Percentiles rank a stretch among this genome's conserved stretches.
Conservation (phyloP, 2,797 vertebrate genomes). For the Falco cherrug region DNA sequence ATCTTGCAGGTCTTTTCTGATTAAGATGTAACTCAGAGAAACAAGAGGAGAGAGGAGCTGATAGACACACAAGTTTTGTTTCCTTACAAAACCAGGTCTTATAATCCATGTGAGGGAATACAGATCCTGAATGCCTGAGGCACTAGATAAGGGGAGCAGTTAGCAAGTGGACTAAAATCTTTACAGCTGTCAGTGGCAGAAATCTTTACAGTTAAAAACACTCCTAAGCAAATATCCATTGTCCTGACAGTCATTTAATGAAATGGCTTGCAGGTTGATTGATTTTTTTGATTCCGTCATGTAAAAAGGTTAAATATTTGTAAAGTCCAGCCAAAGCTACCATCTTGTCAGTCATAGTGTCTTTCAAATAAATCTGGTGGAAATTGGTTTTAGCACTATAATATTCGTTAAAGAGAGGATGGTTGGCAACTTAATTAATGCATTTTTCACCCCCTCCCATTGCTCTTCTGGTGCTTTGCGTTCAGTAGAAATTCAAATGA, state of each 20-base stretch:
- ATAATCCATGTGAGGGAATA: not conserved
- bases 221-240: not conserved
- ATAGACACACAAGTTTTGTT: not conserved
- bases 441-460: not conserved
- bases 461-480: not conserved
- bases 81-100: not conserved
- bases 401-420: not conserved
- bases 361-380: not conserved
- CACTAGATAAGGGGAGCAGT: not conserved
- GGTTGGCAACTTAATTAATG: not conserved
- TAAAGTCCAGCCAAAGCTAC: not conserved
- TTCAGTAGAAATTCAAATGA: not conserved
- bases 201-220: not conserved
- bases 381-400: not conserved
- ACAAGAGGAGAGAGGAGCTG: not conserved
- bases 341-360: rapidly evolving
- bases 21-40: not conserved
- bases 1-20: not conserved
- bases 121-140: not conserved
- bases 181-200: not conserved
- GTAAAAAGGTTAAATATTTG: not conserved
- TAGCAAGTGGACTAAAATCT: not conserved
- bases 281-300: not conserved
- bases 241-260: not conserved
- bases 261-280: not conserved